Evolutionary conservation across 2,888 invertebrate genomes (phyloP).

Genomic region (Drosophila birchii): DNA sequence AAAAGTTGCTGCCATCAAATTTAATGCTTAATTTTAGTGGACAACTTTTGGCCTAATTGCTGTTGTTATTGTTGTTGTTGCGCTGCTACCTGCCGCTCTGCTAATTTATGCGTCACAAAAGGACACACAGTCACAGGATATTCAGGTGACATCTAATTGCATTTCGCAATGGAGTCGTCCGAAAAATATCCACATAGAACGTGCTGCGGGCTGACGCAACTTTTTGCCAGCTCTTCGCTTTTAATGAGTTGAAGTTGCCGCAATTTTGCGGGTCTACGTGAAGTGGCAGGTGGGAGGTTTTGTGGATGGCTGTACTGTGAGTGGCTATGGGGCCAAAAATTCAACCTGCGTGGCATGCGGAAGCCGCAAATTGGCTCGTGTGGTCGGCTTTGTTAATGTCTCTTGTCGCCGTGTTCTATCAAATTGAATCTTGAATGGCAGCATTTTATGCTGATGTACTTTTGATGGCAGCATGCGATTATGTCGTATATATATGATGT

Average conservation of each 20-base stretch:
- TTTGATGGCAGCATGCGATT: slow-evolving; percentile 10
- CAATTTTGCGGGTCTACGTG: slow-evolving; percentile 46
- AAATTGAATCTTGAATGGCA: slow-evolving; percentile 26
- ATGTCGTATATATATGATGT: neutral
- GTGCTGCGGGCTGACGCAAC: slow-evolving; percentile 44
- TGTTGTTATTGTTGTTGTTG: slow-evolving; percentile 53
- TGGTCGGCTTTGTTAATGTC: slow-evolving; percentile 33
- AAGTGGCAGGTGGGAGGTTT: slow-evolving; percentile 1
- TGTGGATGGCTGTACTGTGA: neutral
- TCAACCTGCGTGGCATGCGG: slow-evolving; percentile 38
- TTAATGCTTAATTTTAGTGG: slow-evolving; percentile 58
- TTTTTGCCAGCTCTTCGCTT: slow-evolving; percentile 56
- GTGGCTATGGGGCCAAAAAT: slow-evolving; percentile 31
- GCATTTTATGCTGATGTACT: slow-evolving; percentile 30
- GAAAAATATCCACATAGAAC: slow-evolving; percentile 40
- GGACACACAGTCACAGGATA: slow-evolving; percentile 25
- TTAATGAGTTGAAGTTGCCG: slow-evolving; percentile 65
- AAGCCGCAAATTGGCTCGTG: slow-evolving; percentile 63
- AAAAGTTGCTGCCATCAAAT: slow-evolving; percentile 60
- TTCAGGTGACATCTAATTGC: slow-evolving; percentile 58
- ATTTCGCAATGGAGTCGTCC: slow-evolving; percentile 49
- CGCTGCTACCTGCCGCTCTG: slow-evolving; percentile 17
- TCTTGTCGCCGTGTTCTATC: slow-evolving; percentile 18
- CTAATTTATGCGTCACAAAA: slow-evolving; percentile 65
- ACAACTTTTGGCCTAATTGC: slow-evolving; percentile 63